Evolutionary conservation across 2,888 invertebrate genomes (phyloP), one percentile per base, ranked within the genome.

Genomic region (Deilephila elpenor): DNA sequence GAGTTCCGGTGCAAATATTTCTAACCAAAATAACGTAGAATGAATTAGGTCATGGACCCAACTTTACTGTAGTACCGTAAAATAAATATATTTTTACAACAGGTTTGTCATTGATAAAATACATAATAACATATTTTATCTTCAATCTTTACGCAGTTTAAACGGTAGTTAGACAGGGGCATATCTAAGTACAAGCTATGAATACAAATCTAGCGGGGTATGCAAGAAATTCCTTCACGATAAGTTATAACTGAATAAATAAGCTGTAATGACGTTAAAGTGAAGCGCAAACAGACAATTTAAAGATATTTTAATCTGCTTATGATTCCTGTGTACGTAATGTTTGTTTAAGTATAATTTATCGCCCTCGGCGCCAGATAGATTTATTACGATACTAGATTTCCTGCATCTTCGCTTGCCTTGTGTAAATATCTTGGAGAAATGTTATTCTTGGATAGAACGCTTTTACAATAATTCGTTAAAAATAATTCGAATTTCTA

Each of bases 151-250:
- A 67, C 34, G 37, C 62, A 44, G 44, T 44, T 60, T 74, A 72
- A 76, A 74, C 73, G n/a, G 64, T 64, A n/a, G 37, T 64, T 37
- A 56, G 70, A 62, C 74, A 73, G 71, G 72, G 75, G 70, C 75
- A 71, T 71, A 51, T 71, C 64, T 70, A 59, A 71, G 34, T 32
- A 67, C 37, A 71, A 17, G 44, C 29, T 8, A 61, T 72, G 62
- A 59, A 67, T 67, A 44, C 25, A 67, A 67, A 67, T 44, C 7
- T 25, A 1, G 44, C 25, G 17, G 25, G 25, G 44, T 44, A 67
- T 67, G 64, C 37, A 67, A 44, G n/a, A 14, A 67, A 67, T 67
- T 67, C 64, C 64, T 64, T 64, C 64, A 64, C 37, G n/a, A 67
- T 67, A 67, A 51, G 11, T 20, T 62, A 62, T 62, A 11, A n/a